Evolutionary conservation across 92 coral and sea anemone species (phyloP), one percentile per base, ranked within the genome.

Genomic region (Ricordea florida): DNA sequence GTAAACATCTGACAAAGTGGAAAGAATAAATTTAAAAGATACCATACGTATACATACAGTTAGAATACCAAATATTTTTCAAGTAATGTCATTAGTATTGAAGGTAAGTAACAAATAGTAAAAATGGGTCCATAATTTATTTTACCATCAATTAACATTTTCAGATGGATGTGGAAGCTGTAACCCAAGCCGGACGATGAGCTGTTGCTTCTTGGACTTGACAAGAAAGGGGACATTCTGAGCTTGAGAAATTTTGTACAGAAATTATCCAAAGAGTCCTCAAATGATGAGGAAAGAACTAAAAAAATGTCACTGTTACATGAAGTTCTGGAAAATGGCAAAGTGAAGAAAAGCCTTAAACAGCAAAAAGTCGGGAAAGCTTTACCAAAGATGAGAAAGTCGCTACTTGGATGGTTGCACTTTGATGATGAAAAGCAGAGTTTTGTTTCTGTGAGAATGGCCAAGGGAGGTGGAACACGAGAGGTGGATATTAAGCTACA

Each of bases 381-480:
- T 34, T 15, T 18, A 23, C 25, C 36, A 51, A 55, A 66, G 55
- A 66, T 65, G 40, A 17, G 78, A 35, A 79, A 57, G 59, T 70
- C 57, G 20, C 68, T 56, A 42, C 70, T 76, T 42, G 78, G 72
- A 61, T 75, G 78, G 72, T 36, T 83, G 70, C 88, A 74, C 51
- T 74, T 57, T 66, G 49, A 46, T 49, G 38, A 18, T 28, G 71
- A 49, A 21, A 47, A 66, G 81, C 57, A 48, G 36, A 41, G 60
- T 21, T 64, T 43, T 65, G 81, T 75, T 43, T 30, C 68, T 41
- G 73, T 76, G 22, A 46, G 73, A 28, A 41, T 62, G 42, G 67
- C 66, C 50, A 72, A 76, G 32, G 83, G 83, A 11, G 87, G 76
- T 35, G 87, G 87, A 72, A 72, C 74, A 38, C 72, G 87, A 29